These are phyloP conservation scores for Dermolepida albohirtum DNA, from an alignment of 2,888 invertebrate genomes.

Conservation along the genomic window DNA sequence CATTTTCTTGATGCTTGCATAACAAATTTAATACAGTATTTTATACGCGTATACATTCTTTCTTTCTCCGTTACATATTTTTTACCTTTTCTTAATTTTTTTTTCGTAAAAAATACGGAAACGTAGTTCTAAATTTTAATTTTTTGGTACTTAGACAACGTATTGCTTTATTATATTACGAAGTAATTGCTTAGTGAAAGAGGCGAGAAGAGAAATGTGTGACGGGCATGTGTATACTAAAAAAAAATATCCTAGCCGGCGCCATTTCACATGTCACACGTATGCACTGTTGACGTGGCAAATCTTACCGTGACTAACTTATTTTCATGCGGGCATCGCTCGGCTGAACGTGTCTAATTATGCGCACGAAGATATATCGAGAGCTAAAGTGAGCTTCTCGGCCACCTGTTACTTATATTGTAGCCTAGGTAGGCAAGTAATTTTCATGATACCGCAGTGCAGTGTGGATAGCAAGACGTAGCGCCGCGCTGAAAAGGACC, in stretches of 20 bases:
- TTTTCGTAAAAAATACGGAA: neutral
- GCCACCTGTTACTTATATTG: constrained; percentile 52
- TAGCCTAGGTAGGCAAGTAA: constrained; percentile 47
- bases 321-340: constrained; percentile 39
- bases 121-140: neutral
- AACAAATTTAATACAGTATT: too few species aligned
- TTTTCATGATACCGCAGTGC: constrained; percentile 50
- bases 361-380: constrained; percentile 48
- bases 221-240: neutral
- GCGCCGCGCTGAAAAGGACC: constrained; percentile 27
- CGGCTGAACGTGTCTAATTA: constrained; percentile 47
- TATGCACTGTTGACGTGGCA: constrained; percentile 24
- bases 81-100: neutral
- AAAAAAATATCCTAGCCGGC: neutral
- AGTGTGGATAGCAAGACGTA: constrained; percentile 38
- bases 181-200: too few species aligned
- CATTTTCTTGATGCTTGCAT: too few species aligned
- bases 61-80: too few species aligned
- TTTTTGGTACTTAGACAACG: too few species aligned
- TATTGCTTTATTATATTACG: neutral
- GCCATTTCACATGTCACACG: constrained; percentile 9
- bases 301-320: constrained; percentile 41
- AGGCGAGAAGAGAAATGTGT: too few species aligned
- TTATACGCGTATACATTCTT: too few species aligned
- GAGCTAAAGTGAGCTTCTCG: constrained; percentile 43